Evolutionary conservation across 1,140 invertebrate genomes (phyloP).

Genomic region (Mya arenaria): DNA sequence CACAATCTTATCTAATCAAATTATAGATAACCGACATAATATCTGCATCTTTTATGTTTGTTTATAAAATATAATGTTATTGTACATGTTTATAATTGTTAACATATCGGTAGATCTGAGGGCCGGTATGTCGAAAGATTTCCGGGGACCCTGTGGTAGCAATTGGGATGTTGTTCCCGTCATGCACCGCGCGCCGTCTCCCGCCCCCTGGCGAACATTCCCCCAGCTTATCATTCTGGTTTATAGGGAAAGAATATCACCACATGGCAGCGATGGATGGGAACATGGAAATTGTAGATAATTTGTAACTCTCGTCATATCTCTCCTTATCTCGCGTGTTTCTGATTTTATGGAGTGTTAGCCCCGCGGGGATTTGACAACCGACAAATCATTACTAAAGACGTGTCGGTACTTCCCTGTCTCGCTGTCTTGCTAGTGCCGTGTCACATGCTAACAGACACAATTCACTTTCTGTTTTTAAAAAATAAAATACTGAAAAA

Average conservation of each 20-base stretch:
- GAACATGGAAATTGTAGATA: slow-evolving; percentile 55
- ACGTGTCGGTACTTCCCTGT: background rate
- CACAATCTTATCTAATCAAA: no score
- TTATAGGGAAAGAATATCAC: slow-evolving; percentile 43
- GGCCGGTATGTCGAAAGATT: no score
- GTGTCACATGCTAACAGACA: background rate
- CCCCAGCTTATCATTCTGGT: no score
- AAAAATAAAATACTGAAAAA: background rate
- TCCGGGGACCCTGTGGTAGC: no score
- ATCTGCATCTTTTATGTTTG: no score
- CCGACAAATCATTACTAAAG: slow-evolving; percentile 36
- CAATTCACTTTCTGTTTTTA: background rate
- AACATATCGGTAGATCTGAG: no score
- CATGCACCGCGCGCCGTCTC: no score
- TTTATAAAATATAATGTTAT: no score
- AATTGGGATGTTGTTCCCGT: no score
- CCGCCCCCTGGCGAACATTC: no score
- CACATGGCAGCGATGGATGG: slow-evolving; percentile 41
- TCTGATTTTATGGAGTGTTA: slow-evolving; percentile 49
- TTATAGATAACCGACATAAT: no score
- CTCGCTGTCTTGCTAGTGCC: background rate
- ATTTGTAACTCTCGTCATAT: slow-evolving; percentile 45
- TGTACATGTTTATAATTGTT: no score
- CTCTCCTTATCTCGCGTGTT: slow-evolving; percentile 29
- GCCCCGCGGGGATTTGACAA: slow-evolving; percentile 39